Evolutionary conservation across 2,888 invertebrate genomes (phyloP), one percentile per base, ranked within the genome.

Genomic region (Zelleria hepariella): DNA sequence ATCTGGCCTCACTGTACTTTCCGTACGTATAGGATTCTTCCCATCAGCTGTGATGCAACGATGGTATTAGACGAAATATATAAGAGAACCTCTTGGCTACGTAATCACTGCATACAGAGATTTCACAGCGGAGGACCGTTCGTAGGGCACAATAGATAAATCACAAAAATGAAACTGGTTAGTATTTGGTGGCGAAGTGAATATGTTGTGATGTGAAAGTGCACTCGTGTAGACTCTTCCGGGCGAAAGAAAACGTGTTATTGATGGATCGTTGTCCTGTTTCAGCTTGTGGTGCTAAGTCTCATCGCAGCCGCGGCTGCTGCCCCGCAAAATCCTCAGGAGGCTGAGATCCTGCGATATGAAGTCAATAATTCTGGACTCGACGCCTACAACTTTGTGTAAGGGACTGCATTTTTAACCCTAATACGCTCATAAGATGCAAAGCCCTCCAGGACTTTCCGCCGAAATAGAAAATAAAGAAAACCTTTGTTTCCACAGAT

Each of bases 351-450:
- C 63, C 64, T 92, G 57, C 90, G 91, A 63, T 92, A 91, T 69
- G 92, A 93, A 52, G 82, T 85, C 62, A 90, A 92, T 73, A 92
- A 92, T 63, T 86, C 88, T 64, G 92, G 91, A 57, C 72, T 90
- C 24, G 90, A 90, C 65, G 81, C 89, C 57, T 93, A 92, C 77
- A 90, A 80, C 64, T 92, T 90, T 66, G 86, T 82, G 91, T 91
- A 81, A 88, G 87, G n/a, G 68, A 57, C 24, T 15, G 7, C n/a
- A 54, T 7, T 25, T 10, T 54, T 15, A 10, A 5, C 18, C n/a
- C 20, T 20, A 1, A 49, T 2, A 49, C n/a, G n/a, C 32, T 32
- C 8, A 5, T 10, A 32, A 32, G 32, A 32, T 1, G 4, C 32
- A 10, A 15, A 42, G 10, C 32, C 15, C 32, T 42, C 32, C 32